A percentile compares a stretch with the other conserved stretches of the same genome.
phyloP scores from a whole-genome alignment of 2,113 vertebrate species.

The Myiopsitta monachus region DNA sequence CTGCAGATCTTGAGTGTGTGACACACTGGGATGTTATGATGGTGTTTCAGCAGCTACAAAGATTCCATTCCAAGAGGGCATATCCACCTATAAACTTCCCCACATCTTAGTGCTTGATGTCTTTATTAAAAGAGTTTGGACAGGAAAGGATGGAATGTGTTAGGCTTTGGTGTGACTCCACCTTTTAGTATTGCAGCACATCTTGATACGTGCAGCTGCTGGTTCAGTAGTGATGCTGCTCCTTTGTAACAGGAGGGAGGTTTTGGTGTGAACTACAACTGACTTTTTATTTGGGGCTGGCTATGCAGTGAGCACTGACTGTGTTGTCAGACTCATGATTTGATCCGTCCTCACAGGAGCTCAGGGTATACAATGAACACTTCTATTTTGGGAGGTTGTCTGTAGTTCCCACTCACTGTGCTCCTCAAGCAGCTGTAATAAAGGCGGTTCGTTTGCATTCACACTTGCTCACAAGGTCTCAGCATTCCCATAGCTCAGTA shows the following conservation, averaged over 20 bases:
- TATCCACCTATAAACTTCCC: background rate
- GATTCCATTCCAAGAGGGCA: background rate
- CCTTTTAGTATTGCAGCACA: background rate
- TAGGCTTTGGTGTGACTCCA: background rate
- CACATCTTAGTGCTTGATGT: background rate
- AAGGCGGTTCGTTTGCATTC: background rate
- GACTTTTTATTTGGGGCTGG: background rate
- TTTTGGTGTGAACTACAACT: rapidly evolving
- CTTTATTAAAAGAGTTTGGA: constrained; percentile 16
- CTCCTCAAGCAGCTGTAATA: background rate
- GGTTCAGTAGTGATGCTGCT: background rate
- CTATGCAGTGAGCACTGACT: background rate
- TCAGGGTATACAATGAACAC: background rate
- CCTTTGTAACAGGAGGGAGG: background rate
- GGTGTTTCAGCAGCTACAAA: background rate
- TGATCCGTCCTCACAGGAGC: background rate
- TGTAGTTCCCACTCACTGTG: background rate
- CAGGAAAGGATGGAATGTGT: background rate
- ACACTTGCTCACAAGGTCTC: background rate
- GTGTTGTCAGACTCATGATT: rapidly evolving
- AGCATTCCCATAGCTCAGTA: background rate
- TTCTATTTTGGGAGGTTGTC: background rate
- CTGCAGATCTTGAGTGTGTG: background rate
- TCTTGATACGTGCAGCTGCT: background rate
- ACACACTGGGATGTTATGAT: background rate